Evolutionary conservation across 1,140 invertebrate genomes (phyloP).

Genomic region (Nymphalis io): DNA sequence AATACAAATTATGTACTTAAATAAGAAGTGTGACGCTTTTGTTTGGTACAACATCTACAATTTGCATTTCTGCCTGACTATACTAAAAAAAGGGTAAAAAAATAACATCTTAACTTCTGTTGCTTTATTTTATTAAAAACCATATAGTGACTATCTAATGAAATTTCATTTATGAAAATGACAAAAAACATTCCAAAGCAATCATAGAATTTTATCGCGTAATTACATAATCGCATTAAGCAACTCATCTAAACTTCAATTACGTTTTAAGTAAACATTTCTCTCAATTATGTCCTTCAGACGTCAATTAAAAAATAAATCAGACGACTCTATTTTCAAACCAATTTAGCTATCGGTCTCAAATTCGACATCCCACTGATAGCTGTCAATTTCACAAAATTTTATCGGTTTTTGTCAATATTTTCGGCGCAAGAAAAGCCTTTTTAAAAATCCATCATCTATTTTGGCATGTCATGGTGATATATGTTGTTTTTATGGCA

Average conservation of each 20-base stretch:
- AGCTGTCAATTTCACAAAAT: slow-evolving; percentile 5
- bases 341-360: slow-evolving; percentile 3
- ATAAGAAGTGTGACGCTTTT: too few relatives aligned
- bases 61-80: too few relatives aligned
- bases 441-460: slow-evolving; percentile 11
- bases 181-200: too few relatives aligned
- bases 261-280: not conserved
- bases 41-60: too few relatives aligned
- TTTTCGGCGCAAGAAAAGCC: not conserved
- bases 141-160: too few relatives aligned
- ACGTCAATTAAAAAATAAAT: not conserved
- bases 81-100: too few relatives aligned
- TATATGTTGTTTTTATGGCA: slow-evolving; percentile 16
- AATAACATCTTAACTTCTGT: too few relatives aligned
- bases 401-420: slow-evolving; percentile 3
- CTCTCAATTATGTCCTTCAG: not conserved
- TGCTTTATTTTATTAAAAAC: too few relatives aligned
- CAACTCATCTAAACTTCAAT: not conserved
- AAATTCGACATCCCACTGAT: not conserved
- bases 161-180: too few relatives aligned
- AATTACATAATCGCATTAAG: not conserved
- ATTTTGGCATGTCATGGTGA: slow-evolving; percentile 9
- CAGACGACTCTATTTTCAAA: not conserved
- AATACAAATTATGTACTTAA: too few relatives aligned
- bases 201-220: too few relatives aligned